phyloP scores from a whole-genome alignment of 1,140 invertebrate genomes.

The Pogonomyrmex californicus region DNA sequence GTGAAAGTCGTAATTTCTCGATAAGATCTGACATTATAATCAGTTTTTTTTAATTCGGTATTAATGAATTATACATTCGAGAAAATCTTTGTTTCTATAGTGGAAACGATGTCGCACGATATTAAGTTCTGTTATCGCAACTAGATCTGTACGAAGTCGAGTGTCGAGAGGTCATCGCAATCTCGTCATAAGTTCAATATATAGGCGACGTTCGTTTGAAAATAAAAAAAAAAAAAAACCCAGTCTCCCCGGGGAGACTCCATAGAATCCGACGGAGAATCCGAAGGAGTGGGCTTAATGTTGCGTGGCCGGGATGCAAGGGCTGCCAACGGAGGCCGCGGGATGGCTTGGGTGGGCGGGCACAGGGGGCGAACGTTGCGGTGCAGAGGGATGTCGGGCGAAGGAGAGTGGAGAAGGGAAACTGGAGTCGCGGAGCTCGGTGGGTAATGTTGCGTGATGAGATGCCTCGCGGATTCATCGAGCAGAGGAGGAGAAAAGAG shows the following conservation, averaged over 20 bases:
- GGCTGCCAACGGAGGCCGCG: conserved; percentile 64
- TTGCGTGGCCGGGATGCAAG: conserved; percentile 81
- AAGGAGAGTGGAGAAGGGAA: conserved; percentile 54
- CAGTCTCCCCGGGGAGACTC: conserved; percentile 63
- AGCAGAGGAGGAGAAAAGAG: conserved; percentile 77
- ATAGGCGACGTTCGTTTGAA: conserved; percentile 24
- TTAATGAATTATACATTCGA: not conserved
- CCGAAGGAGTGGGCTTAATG: conserved; percentile 83
- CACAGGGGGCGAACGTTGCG: conserved; percentile 53
- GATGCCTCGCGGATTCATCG: conserved; percentile 85
- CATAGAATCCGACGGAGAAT: conserved; percentile 79
- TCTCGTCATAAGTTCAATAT: conserved; percentile 19
- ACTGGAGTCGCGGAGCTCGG: conserved; percentile 72
- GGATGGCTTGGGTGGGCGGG: conserved; percentile 51
- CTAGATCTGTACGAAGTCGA: conserved; percentile 1
- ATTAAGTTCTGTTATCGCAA: conserved; percentile 1
- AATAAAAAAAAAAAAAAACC: conserved; percentile 58
- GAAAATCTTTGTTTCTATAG: not conserved
- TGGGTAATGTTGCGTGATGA: conserved; percentile 87
- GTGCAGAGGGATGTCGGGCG: conserved; percentile 62
- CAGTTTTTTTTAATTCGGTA: not conserved
- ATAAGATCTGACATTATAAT: not conserved
- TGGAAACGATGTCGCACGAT: not conserved
- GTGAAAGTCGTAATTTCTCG: not conserved
- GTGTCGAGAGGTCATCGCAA: conserved; percentile 18